A percentile compares a stretch with the other conserved stretches of the same genome.
Conservation (phyloP, 2,113 vertebrate genomes). For the Psittacara wagleri region DNA sequence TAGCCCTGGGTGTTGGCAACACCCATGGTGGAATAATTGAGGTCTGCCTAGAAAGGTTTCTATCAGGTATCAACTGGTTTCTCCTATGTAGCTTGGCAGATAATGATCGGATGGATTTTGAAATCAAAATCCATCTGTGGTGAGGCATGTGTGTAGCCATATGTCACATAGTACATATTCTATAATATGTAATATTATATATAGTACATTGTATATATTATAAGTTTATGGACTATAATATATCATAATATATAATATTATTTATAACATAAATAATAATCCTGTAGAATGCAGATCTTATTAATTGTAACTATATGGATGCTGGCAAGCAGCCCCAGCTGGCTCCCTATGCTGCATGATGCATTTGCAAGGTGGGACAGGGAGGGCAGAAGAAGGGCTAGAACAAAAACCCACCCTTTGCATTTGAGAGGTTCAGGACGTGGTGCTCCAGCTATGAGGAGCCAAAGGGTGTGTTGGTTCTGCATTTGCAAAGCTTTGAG, state of each 20-base stretch:
- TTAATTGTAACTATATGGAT: not conserved
- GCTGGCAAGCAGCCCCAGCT: not conserved
- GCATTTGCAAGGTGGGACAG: not conserved
- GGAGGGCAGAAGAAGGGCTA: not conserved
- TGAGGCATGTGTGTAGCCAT: not conserved
- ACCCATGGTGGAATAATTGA: rapidly evolving
- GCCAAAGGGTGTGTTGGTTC: conserved; percentile 21
- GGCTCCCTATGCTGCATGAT: not conserved
- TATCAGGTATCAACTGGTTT: not conserved
- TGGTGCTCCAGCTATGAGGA: not conserved
- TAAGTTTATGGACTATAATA: not conserved
- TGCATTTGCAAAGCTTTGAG: conserved; percentile 33
- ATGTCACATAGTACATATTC: not conserved
- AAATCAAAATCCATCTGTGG: conserved; percentile 14
- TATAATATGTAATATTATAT: not conserved
- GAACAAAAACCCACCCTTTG: conserved; percentile 38
- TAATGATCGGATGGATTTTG: not conserved
- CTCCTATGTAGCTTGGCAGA: not conserved
- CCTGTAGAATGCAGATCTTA: not conserved
- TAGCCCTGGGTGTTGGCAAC: not conserved
- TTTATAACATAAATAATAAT: not conserved
- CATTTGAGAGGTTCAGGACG: not conserved
- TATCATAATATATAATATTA: conserved; percentile 15
- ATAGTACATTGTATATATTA: not conserved
- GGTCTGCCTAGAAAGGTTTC: not conserved